Conservation (phyloP, 2,113 vertebrate species). For the Electrona antarctica region DNA sequence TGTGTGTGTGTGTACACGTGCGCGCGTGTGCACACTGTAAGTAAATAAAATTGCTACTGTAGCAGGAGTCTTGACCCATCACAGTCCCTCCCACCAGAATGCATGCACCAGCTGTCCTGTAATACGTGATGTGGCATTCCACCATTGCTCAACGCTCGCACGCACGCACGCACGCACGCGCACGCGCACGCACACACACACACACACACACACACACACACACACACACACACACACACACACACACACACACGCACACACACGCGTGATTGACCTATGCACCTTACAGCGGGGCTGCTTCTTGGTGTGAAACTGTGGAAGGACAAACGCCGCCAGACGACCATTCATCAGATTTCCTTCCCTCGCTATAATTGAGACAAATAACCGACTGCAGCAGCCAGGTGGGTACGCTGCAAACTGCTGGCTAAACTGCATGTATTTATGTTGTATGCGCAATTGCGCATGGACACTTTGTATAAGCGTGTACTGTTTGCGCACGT, state of each 20-base stretch:
- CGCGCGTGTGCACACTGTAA: background rate
- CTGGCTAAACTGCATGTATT: background rate
- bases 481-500: background rate
- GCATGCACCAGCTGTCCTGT: constrained; percentile 54
- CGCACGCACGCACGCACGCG: constrained; percentile 8
- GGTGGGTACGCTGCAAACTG: constrained; percentile 25
- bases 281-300: constrained; percentile 6
- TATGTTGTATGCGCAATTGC: background rate
- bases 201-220: constrained; percentile 11
- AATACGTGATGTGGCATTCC: constrained; percentile 48
- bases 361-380: constrained; percentile 49
- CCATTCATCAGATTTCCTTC: constrained; percentile 34
- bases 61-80: constrained; percentile 14
- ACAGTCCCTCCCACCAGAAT: constrained; percentile 17
- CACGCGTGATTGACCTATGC: constrained; percentile 11
- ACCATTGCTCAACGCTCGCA: constrained; percentile 20
- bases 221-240: constrained; percentile 8
- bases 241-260: constrained; percentile 7
- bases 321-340: constrained; percentile 30
- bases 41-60: constrained; percentile 8
- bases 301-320: constrained; percentile 22
- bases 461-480: background rate
- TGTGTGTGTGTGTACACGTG: background rate
- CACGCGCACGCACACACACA: constrained; percentile 1
- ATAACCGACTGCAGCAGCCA: constrained; percentile 8